Evolutionary conservation across 2,888 invertebrate genomes (phyloP), one percentile per base, ranked within the genome.

Genomic region (Reticulitermes lucifugus): DNA sequence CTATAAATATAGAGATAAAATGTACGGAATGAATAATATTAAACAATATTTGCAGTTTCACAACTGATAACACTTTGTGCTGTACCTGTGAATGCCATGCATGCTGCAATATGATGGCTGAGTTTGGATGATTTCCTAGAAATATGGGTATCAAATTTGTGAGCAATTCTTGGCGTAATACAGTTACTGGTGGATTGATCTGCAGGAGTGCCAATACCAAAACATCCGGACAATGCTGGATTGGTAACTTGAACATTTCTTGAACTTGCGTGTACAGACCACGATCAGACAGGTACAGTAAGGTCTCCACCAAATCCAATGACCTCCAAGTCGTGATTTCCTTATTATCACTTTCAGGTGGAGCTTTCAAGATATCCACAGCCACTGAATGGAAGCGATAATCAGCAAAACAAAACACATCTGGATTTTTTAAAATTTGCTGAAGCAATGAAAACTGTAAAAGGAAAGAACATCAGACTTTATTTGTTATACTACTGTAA

Each of bases 301-400:
- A 91, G 51, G 97, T 92, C 90, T 99, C 98, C 0, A 99, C 95
- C 86, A 99, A 93, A 90, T 98, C 98, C 86, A 98, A 91, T 4
- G 97, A 98, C 88, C 98, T 95, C 99, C 99, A 99, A 35, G 96
- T 96, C 77, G 96, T 94, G 79, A 98, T 94, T 90, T 98, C 98
- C 90, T 98, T 97, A 90, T 97, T 98, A 88, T 98, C 98, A 43
- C 96, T 95, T 92, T 99, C 99, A 0, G 99, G 99, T 10, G 97
- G 96, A 21, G 97, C 96, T 92, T 99, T 99, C 70, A 99, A 91
- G 87, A 97, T 94, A 89, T 98, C 98, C 77, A 97, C 95, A 2
- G 96, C 94, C 2, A 98, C 97, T 4, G 96, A 94, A 88, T 96
- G 96, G 90, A 96, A 98, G 0, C 97, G 96, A 91, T 96, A 96